phyloP scores from a whole-genome alignment of 2,888 invertebrate genomes.

The Anoplius nigerrimus region DNA sequence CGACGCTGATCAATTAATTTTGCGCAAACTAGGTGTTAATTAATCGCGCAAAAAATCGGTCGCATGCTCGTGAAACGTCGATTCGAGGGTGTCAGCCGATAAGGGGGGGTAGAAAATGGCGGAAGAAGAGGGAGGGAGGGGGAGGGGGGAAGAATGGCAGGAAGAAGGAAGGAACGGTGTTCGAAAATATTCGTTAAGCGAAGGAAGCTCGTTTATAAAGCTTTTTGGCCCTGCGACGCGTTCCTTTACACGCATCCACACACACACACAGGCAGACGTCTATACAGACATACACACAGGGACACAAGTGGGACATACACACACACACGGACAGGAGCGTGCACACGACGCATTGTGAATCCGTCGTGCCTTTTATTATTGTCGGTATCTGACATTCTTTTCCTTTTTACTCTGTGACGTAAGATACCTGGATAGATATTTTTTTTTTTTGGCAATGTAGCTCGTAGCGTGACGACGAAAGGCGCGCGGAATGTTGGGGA shows the following conservation, averaged over 20 bases:
- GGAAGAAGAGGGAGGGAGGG: neutral
- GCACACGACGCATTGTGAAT: constrained; percentile 26
- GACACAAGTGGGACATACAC: no score
- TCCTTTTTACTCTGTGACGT: constrained; percentile 53
- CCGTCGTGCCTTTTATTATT: constrained; percentile 59
- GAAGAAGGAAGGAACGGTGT: constrained; percentile 2
- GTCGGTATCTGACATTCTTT: constrained; percentile 65
- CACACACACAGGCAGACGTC: no score
- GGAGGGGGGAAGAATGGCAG: neutral
- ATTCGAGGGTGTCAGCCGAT: no score
- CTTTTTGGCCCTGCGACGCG: constrained; percentile 2
- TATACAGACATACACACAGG: no score
- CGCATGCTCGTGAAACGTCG: constrained; percentile 8
- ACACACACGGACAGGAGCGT: neutral
- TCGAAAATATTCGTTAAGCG: constrained; percentile 4
- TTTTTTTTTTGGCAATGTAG: constrained; percentile 55
- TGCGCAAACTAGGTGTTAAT: no score
- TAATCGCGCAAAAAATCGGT: no score
- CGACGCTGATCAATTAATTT: no score
- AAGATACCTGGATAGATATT: constrained; percentile 61
- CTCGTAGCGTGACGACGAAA: constrained; percentile 11
- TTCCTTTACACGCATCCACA: neutral
- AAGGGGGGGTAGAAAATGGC: neutral
- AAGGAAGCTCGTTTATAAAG: neutral
- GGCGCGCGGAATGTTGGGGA: no score